Evolutionary conservation across 2,113 vertebrate species (phyloP), one percentile per base, ranked within the genome.

Genomic region (Cochlearius cochlearius): DNA sequence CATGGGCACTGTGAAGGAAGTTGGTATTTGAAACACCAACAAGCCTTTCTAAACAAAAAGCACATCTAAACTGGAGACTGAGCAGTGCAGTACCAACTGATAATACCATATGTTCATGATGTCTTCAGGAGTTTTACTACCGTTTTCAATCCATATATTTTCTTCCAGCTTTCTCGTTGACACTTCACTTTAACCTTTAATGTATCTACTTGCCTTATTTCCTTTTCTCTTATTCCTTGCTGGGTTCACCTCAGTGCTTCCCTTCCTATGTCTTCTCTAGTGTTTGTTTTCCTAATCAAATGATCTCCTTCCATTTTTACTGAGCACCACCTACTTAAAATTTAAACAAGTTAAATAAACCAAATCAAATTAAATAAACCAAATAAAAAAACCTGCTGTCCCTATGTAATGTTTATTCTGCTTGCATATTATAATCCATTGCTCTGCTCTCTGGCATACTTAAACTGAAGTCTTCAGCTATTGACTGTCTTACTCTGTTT

Each of bases 251-350:
- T 30, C 52, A 81, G 16, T 43, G 30, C 29, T 92, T 88, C 56
- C 34, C n/a, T 77, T 67, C 32, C 62, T 47, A 56, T 10, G 1
- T 71, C 27, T 68, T 84, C n/a, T 79, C 29, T 29, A 52, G 15
- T 86, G 72, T 79, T 91, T 93, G 36, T 79, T 89, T 78, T 49
- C 45, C 49, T 86, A 90, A 91, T 87, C 62, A 85, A 72, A 96
- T 73, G 2, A 82, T 62, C 83, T 82, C 21, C 49, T 84, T 87
- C 43, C 52, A 49, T 81, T 93, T 86, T 86, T 68, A 85, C 73
- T 41, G 53, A 87, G 69, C 27, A 90, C 32, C 15, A 78, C 39
- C 68, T 78, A 91, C 84, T 90, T 73, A 55, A 88, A 88, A 71
- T 67, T 86, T 71, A 76, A 92, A 85, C 34, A 83, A 83, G 88